Conservation (phyloP, 2,113 vertebrate species). For the Axis porcinus region DNA sequence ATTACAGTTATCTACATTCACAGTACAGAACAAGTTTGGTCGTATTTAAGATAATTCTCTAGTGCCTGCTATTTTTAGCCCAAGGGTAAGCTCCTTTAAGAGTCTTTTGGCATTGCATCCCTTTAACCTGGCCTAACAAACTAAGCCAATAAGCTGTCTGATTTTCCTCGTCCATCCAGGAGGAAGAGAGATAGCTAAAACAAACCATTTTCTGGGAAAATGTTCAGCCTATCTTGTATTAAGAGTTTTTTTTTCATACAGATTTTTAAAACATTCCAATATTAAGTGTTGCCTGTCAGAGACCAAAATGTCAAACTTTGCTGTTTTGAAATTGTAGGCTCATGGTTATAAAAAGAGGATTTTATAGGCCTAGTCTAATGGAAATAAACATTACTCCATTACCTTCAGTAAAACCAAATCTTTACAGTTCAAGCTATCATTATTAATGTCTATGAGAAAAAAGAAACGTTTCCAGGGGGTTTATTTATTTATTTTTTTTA, state of each 20-base stretch:
- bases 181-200: constrained; percentile 83
- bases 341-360: constrained; percentile 70
- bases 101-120: constrained; percentile 89
- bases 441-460: constrained; percentile 50
- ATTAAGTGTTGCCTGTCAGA: constrained; percentile 76
- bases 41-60: constrained; percentile 89
- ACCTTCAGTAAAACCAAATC: constrained; percentile 63
- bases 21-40: constrained; percentile 85
- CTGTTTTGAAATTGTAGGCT: constrained; percentile 76
- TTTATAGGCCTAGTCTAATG: constrained; percentile 75
- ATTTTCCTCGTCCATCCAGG: constrained; percentile 78
- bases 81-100: constrained; percentile 92
- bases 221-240: constrained; percentile 76
- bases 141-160: constrained; percentile 96
- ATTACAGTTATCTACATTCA: constrained; percentile 87
- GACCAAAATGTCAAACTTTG: constrained; percentile 77
- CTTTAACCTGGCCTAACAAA: constrained; percentile 94
- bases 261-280: constrained; percentile 73
- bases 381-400: constrained; percentile 75
- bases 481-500: constrained; percentile 60
- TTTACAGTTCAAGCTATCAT: constrained; percentile 63
- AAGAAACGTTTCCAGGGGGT: constrained; percentile 13
- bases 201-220: constrained; percentile 80
- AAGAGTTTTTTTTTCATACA: constrained; percentile 72
- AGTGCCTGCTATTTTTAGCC: constrained; percentile 94